Evolutionary conservation across 2,888 invertebrate genomes (phyloP), one percentile per base, ranked within the genome.

Genomic region (Gari tellinella): DNA sequence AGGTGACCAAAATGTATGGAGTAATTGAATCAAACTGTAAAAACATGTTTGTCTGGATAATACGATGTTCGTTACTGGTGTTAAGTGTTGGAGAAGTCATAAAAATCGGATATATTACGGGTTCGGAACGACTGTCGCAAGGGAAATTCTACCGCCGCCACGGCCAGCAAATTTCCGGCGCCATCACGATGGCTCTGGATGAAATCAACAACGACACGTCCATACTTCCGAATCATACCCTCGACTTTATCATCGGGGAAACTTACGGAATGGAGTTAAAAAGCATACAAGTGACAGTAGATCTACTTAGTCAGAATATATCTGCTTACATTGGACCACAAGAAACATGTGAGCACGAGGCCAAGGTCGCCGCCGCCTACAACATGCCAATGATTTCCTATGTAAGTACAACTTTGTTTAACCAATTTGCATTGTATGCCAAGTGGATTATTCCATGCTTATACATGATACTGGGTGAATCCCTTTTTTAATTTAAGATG

Each of bases 311-410:
- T 55, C 93, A 94, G 80, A 96, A 97, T 88, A 95, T 98, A 61
- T 95, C 96, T 1, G 97, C 95, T 40, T 97, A 96, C 91, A 96
- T 98, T 83, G 98, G 97, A 0, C 96, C 96, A 0, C 96, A 96
- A 89, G 97, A 97, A 91, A 96, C 97, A 0, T 91, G 98, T 91
- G 95, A 96, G 21, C 97, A 97, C 92, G 98, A 98, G 92, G 98
- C 96, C 0, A 94, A 96, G 82, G 96, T 98, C 95, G 97, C 98
- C 0, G 96, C 97, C 0, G 96, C 97, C 46, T 97, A 98, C 93
- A 97, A 98, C 92, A 93, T 97, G 55, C 97, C 97, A 5, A 98
- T 98, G 98, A 96, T 98, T 89, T 98, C 98, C 82, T 98, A 98
- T 91, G 98, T 98, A 93, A 95, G 97, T 95, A 86, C 1, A 26